Conservation (phyloP, 2,888 invertebrate genomes). For the Melinaea menophilus region DNA sequence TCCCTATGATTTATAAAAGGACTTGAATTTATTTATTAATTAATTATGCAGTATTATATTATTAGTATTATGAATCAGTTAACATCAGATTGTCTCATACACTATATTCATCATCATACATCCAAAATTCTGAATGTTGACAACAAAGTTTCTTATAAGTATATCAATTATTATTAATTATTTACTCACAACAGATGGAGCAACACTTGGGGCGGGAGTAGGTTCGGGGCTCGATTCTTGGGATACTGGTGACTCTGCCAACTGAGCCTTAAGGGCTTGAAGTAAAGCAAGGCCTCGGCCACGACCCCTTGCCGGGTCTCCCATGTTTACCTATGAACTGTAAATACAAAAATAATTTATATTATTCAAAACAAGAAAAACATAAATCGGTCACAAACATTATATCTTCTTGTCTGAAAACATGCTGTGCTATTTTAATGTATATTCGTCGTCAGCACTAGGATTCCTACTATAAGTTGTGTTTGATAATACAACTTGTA, state of each 20-base stretch:
- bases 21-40: too few relatives aligned
- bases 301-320: constrained; percentile 56
- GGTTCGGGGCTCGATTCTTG: constrained; percentile 43
- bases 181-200: constrained; percentile 49
- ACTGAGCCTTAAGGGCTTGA: constrained; percentile 54
- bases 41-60: too few relatives aligned
- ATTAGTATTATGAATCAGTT: too few relatives aligned
- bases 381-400: neutral
- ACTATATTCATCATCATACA: too few relatives aligned
- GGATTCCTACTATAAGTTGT: too few relatives aligned
- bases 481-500: too few relatives aligned
- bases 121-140: too few relatives aligned
- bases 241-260: constrained; percentile 43
- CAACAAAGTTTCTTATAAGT: too few relatives aligned
- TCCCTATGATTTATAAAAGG: too few relatives aligned
- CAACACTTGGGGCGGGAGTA: constrained; percentile 42
- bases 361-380: constrained; percentile 7
- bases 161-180: neutral
- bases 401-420: neutral
- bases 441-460: too few relatives aligned
- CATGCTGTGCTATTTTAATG: neutral
- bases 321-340: constrained; percentile 43
- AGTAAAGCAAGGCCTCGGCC: constrained; percentile 63
- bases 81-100: too few relatives aligned
- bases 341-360: neutral